Evolutionary conservation across 2,797 vertebrate genomes (phyloP).

Genomic region (Bryconaethiops microstoma): DNA sequence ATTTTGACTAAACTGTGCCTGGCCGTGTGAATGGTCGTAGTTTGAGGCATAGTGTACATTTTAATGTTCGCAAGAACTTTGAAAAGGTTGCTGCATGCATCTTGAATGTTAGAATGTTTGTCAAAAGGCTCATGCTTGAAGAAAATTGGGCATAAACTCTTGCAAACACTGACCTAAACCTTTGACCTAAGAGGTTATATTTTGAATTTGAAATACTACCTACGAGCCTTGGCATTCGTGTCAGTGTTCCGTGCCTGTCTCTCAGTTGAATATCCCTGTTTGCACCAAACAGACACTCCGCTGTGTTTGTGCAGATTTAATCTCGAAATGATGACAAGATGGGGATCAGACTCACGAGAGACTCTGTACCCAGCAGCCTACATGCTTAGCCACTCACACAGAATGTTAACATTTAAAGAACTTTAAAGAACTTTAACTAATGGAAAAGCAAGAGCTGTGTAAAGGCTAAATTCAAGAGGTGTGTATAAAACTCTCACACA

Average conservation of each 20-base stretch:
- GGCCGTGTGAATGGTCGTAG: neutral
- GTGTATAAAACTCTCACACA: too few relatives aligned
- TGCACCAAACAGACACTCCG: neutral
- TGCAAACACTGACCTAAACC: neutral
- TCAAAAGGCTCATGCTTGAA: neutral
- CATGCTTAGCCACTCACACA: neutral
- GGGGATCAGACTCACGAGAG: neutral
- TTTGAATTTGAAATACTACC: neutral
- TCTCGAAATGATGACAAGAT: conserved; percentile 16
- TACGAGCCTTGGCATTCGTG: neutral
- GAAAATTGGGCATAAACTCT: neutral
- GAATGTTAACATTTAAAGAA: neutral
- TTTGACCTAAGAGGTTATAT: neutral
- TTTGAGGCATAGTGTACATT: neutral
- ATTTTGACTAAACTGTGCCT: neutral
- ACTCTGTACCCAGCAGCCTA: neutral
- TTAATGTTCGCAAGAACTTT: neutral
- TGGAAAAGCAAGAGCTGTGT: too few relatives aligned
- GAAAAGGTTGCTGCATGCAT: neutral
- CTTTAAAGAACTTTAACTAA: neutral
- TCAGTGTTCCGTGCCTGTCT: neutral
- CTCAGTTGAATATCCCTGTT: conserved; percentile 10
- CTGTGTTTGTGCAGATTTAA: conserved; percentile 1
- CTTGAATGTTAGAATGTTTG: neutral
- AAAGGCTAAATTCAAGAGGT: too few relatives aligned